phyloP scores from a whole-genome alignment of 2,888 invertebrate species.

The Blastobasis adustella region DNA sequence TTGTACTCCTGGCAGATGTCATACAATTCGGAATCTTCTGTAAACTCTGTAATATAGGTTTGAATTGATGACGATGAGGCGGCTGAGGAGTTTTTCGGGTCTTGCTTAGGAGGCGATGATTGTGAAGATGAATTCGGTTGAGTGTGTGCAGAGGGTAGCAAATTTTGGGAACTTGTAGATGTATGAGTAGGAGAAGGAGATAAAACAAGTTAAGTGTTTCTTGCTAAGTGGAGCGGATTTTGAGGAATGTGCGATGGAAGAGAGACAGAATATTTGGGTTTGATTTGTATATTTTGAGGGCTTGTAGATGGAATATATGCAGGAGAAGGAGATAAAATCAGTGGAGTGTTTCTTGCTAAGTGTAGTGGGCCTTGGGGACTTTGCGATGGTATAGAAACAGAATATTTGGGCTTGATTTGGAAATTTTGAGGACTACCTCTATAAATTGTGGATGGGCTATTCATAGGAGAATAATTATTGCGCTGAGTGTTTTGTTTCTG shows the following conservation, averaged over 20 bases:
- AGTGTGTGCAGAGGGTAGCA: slow-evolving; percentile 2
- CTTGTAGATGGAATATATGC: too few species aligned
- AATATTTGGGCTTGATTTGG: slow-evolving; percentile 3
- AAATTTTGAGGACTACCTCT: slow-evolving; percentile 4
- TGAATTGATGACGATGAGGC: neutral
- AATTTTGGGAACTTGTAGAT: slow-evolving; percentile 5
- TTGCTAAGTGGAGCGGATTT: slow-evolving; percentile 2
- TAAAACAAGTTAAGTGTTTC: slow-evolving; percentile 3
- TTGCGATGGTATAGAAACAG: slow-evolving; percentile 3
- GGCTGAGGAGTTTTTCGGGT: slow-evolving; percentile 1
- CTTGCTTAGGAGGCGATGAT: slow-evolving; percentile 3
- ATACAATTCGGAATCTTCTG: slow-evolving; percentile 5
- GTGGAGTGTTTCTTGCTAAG: slow-evolving; percentile 3
- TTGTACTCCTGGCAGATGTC: slow-evolving; percentile 4
- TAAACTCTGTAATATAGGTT: slow-evolving; percentile 2
- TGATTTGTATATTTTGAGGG: slow-evolving; percentile 2
- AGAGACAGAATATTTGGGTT: slow-evolving; percentile 8
- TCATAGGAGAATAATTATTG: slow-evolving; percentile 3
- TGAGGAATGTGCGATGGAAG: slow-evolving; percentile 4
- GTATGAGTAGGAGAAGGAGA: slow-evolving; percentile 6
- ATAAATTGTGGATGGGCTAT: slow-evolving; percentile 2
- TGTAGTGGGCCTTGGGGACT: slow-evolving; percentile 2
- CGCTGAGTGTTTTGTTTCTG: slow-evolving; percentile 2
- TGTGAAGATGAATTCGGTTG: slow-evolving; percentile 1
- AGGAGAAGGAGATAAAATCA: too few species aligned